Base-by-base conservation (phyloP, 2,888 invertebrate genomes). In the Calameuta filiformis region DNA sequence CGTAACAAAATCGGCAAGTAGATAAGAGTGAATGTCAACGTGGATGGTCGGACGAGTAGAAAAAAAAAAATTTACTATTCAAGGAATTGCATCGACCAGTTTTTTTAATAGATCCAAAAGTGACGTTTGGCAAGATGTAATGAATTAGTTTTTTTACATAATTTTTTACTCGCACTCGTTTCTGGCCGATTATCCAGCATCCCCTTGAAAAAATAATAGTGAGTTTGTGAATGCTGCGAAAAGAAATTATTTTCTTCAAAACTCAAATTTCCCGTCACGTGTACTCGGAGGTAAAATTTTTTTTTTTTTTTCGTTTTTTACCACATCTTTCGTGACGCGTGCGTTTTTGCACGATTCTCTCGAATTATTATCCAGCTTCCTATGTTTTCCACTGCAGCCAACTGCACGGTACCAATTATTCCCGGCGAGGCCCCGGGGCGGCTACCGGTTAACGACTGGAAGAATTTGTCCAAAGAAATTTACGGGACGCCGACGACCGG, bases 11-110 rank as follows among this genome's bases (percentile, higher is more conserved):
- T 40, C 6, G 4, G 40, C 23, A 40, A 40, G 15, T 40, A 40
- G 40, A 15, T 40, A 75, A 75, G 34, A 40, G 73, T 73, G 75
- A 76, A 75, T 78, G 75, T 78, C 78, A 78, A 75, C 75, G 40
- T 75, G 15, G 15, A 40, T 40, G 40, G 40, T 12, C 40, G 15
- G 40, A 40, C 75, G 73, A n/a, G 73, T 33, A 11, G 12, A 11
- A 37, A 23, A 35, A n/a, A n/a, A n/a, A 23, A 73, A 68, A 40
- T 23, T 35, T 30, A 30, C 75, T 69, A 76, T 79, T 79, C 73
- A 79, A 68, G 68, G 69, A 78, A 76, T 69, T 40, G 31, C 73
- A 33, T 73, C 1, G 12, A 33, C 12, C 1, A 15, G 12, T 12
- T 37, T 37, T 37, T 37, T 37, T 37, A 12, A 37, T 12, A 1